phyloP scores from a whole-genome alignment of 1,140 invertebrate genomes.

The Megalopta genalis region DNA sequence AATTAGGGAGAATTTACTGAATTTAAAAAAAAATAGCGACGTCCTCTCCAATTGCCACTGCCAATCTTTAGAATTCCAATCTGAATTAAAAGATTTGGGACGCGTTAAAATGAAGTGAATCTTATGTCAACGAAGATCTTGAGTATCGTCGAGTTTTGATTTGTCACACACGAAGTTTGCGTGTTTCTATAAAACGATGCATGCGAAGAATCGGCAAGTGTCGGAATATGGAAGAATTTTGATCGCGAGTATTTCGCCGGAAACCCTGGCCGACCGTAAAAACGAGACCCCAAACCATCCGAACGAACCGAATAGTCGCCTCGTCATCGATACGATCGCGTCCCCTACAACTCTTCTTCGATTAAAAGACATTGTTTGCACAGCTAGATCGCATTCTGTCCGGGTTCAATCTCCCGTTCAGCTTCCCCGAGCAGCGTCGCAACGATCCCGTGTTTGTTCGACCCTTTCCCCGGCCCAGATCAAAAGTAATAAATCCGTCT shows the following conservation, averaged over 20 bases:
- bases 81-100: too few relatives aligned
- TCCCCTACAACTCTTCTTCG: constrained; percentile 20
- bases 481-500: constrained; percentile 4
- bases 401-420: constrained; percentile 27
- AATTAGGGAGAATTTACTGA: too few relatives aligned
- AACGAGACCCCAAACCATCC: background rate
- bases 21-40: too few relatives aligned
- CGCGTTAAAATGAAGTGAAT: too few relatives aligned
- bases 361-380: constrained; percentile 78
- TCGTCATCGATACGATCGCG: constrained; percentile 19
- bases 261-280: background rate
- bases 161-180: too few relatives aligned
- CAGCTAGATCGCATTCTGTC: constrained; percentile 55
- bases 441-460: constrained; percentile 43
- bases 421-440: constrained; percentile 22
- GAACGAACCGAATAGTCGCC: constrained; percentile 1
- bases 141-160: too few relatives aligned
- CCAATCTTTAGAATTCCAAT: too few relatives aligned
- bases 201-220: too few relatives aligned
- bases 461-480: constrained; percentile 6
- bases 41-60: too few relatives aligned
- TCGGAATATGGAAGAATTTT: too few relatives aligned
- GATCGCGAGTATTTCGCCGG: background rate
- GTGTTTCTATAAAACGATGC: too few relatives aligned
- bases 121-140: too few relatives aligned